Conservation (phyloP, 2,113 vertebrate species). For the Piliocolobus tephrosceles region DNA sequence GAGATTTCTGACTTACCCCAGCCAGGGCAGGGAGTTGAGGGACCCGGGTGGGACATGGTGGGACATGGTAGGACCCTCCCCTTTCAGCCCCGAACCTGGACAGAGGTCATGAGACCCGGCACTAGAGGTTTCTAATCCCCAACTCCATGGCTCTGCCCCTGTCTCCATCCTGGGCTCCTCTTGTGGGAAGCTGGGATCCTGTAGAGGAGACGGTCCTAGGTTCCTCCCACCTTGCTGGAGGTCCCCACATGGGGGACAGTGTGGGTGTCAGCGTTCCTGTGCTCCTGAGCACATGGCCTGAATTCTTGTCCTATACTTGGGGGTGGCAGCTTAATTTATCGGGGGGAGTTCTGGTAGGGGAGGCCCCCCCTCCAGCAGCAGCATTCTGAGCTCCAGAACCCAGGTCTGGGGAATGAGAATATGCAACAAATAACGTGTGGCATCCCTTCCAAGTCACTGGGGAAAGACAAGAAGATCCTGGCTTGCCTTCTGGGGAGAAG, state of each 20-base stretch:
- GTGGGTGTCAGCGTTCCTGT: not conserved
- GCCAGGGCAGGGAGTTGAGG: not conserved
- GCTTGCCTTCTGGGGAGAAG: not conserved
- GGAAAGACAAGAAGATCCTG: not conserved
- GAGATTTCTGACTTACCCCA: not conserved
- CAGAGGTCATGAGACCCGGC: not conserved
- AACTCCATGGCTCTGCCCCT: conserved; percentile 49
- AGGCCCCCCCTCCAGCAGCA: not conserved
- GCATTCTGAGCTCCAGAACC: not conserved
- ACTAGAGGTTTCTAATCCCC: conserved; percentile 16
- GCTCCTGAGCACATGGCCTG: not conserved
- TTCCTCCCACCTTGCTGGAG: not conserved
- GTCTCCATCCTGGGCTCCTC: conserved; percentile 48
- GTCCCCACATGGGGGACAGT: not conserved
- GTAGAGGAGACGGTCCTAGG: not conserved
- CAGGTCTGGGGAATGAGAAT: not conserved
- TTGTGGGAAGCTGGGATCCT: conserved; percentile 13
- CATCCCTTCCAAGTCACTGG: not conserved
- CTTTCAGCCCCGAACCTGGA: conserved; percentile 25
- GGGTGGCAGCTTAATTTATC: not conserved
- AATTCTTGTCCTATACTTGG: not conserved
- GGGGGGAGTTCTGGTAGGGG: not conserved
- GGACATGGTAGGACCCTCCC: not conserved
- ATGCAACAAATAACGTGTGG: not conserved
- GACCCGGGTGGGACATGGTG: not conserved